Base-by-base conservation (phyloP, 1,140 invertebrate species). In the Lasaia peninsularis region DNA sequence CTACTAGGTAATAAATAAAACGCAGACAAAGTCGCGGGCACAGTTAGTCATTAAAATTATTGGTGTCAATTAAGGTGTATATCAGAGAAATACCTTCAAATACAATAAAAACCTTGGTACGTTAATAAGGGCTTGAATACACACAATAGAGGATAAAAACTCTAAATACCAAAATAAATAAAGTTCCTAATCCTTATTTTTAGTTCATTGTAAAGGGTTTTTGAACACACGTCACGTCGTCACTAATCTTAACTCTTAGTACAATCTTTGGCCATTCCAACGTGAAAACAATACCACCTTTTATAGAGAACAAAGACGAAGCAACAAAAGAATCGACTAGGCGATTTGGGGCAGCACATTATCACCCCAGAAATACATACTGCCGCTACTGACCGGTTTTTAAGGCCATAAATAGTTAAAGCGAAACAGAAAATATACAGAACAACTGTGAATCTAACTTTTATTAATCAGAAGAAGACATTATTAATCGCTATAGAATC, bases 271-370 rank as follows among this genome's bases (percentile, higher is more conserved):
- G 60, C 69, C 62, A 74, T 82, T 80, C 70, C 64, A 65, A 66
- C 56, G 75, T 76, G 78, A 77, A 82, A 87, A 87, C 84, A 87
- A 87, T 81, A 78, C 78, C 72, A 79, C 80, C 78, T 84, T 85
- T 80, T 73, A 78, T 56, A 56, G 65, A 62, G 71, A 84, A 87
- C 78, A 86, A 84, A 85, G 78, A 75, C 72, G 70, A 75, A 79
- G 79, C 76, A 83, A 81, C 75, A 85, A 85, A 86, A 84, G 78
- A 80, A 83, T 72, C 70, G 68, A 75, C 72, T 66, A 60, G 65
- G 73, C 73, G 78, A 83, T 80, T 79, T 73, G 74, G 74, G 75
- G 70, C 71, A 75, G 63, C 65, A 75, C 73, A 79, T 80, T 84
- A 85, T 78, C 73, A 75, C 57, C 33, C 65, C 57, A 68, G 62